Evolutionary conservation across 2,113 vertebrate genomes (phyloP).

Genomic region (Dasypus novemcinctus): DNA sequence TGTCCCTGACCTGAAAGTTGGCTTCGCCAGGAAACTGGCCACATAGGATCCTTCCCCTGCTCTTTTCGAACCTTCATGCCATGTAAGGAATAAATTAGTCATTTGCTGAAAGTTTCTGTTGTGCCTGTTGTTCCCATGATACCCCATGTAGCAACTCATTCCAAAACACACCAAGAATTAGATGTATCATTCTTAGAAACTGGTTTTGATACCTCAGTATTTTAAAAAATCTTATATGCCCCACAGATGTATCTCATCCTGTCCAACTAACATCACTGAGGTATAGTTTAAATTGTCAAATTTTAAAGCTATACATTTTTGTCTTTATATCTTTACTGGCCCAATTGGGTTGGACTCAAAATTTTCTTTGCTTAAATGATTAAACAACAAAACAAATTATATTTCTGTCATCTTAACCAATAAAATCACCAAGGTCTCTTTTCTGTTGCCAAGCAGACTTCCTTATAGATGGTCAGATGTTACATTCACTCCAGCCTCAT

Average conservation of each 20-base stretch:
- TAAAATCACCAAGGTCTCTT: not conserved
- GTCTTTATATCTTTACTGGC: not conserved
- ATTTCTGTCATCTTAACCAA: not conserved
- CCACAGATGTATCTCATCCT: constrained; percentile 13
- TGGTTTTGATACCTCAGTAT: not conserved
- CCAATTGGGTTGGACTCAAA: not conserved
- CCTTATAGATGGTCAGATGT: not conserved
- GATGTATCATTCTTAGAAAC: not conserved
- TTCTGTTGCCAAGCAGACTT: not conserved
- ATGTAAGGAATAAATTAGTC: no score
- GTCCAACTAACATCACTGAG: not conserved
- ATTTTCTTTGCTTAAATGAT: not conserved
- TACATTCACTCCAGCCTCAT: not conserved
- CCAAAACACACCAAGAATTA: not conserved
- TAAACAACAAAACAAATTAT: not conserved
- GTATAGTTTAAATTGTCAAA: not conserved
- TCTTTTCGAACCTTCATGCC: no score
- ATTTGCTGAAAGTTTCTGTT: no score
- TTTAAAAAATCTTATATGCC: not conserved
- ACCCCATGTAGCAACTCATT: no score
- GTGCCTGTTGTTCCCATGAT: no score
- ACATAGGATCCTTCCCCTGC: no score
- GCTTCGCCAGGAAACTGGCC: no score
- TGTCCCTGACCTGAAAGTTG: no score
- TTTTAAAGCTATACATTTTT: not conserved